A percentile compares a stretch with the other conserved stretches of the same genome.
These are phyloP conservation scores for Brienomyrus brachyistius DNA, from an alignment of 2,113 vertebrate genomes.

Conservation along the genomic window DNA sequence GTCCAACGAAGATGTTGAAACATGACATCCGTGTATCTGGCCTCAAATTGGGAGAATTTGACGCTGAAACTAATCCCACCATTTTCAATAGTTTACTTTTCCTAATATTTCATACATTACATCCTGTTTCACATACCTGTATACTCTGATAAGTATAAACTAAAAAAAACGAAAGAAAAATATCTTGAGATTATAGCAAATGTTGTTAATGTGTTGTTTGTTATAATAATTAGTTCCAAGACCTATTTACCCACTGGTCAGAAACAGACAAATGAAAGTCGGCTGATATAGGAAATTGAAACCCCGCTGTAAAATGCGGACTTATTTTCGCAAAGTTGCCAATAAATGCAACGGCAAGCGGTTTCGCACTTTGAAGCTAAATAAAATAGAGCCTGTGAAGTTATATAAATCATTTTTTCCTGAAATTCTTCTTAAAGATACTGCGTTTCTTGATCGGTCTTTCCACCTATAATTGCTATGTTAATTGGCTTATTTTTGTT, in stretches of 20 bases:
- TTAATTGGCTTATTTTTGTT: constrained; percentile 24
- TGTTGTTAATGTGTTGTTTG: neutral
- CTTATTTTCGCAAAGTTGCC: neutral
- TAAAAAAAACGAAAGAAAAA: neutral
- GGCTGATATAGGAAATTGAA: neutral
- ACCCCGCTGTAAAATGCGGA: neutral
- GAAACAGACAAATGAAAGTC: neutral
- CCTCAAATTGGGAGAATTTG: neutral
- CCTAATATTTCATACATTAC: neutral
- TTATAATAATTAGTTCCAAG: neutral
- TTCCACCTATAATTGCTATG: constrained; percentile 2
- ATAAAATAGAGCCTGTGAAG: neutral
- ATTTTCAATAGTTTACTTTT: neutral
- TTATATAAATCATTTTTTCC: neutral
- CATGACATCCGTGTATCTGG: neutral
- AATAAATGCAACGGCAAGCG: neutral
- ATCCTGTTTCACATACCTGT: neutral
- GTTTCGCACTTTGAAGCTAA: neutral
- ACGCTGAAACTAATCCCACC: neutral
- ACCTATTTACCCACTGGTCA: neutral
- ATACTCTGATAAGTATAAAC: neutral
- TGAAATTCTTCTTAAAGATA: neutral
- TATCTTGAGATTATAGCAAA: neutral
- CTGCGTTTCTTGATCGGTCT: too few relatives aligned
- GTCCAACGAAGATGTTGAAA: neutral